These are phyloP conservation scores for Scylla paramamosain DNA, from an alignment of 1,140 invertebrate species.

Conservation along the genomic window DNA sequence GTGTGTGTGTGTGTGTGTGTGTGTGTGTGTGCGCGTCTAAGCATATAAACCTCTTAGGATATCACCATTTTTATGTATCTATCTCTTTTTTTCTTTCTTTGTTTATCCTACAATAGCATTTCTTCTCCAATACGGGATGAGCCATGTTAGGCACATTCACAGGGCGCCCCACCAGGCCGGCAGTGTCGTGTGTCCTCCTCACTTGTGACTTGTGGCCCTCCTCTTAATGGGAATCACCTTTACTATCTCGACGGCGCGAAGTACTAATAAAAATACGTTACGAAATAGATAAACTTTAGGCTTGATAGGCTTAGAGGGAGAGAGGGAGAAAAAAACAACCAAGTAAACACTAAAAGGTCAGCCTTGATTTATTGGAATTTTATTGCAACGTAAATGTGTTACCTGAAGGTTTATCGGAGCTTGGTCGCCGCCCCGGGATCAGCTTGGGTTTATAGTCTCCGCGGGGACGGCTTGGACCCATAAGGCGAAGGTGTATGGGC, in stretches of 20 bases:
- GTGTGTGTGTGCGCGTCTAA: too few relatives aligned
- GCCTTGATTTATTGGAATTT: neutral
- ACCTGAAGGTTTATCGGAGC: neutral
- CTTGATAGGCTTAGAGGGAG: neutral
- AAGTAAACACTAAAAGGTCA: neutral
- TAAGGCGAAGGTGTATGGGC: neutral
- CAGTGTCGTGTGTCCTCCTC: too few relatives aligned
- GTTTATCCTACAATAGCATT: too few relatives aligned
- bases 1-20: too few relatives aligned
- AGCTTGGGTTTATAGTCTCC: neutral
- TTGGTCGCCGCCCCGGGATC: neutral
- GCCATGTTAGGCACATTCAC: too few relatives aligned
- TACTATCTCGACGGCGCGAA: neutral
- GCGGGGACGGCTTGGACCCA: neutral
- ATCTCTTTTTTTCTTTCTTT: too few relatives aligned
- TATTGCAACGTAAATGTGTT: conserved; percentile 23
- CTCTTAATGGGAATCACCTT: too few relatives aligned
- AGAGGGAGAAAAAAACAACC: neutral
- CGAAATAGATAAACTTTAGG: neutral
- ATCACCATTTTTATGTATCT: too few relatives aligned
- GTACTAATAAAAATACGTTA: neutral
- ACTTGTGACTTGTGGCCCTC: too few relatives aligned
- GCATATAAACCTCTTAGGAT: too few relatives aligned
- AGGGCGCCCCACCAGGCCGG: too few relatives aligned
- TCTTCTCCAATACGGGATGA: too few relatives aligned